Evolutionary conservation across 1,140 invertebrate genomes (phyloP).

Genomic region (Lysiphlebus fabarum): DNA sequence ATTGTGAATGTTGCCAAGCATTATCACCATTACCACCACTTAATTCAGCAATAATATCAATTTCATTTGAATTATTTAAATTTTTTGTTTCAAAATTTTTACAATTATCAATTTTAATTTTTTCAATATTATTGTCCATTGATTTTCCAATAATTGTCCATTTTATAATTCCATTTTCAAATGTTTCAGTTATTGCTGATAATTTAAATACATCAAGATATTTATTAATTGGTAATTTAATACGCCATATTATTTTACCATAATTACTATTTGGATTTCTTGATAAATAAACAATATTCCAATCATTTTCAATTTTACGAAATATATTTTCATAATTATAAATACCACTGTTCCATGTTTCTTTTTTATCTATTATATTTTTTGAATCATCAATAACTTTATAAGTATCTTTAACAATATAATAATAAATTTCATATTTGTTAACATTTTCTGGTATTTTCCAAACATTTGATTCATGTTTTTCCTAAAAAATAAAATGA

Average conservation of each 20-base stretch:
- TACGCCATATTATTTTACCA: conserved; percentile 42
- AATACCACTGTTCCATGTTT: conserved; percentile 66
- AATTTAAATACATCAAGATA: conserved; percentile 31
- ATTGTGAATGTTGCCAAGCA: conserved; percentile 89
- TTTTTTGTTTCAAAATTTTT: conserved; percentile 38
- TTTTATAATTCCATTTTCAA: conserved; percentile 35
- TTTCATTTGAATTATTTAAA: conserved; percentile 50
- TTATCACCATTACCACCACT: conserved; percentile 66
- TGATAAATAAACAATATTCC: conserved; percentile 88
- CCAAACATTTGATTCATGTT: conserved; percentile 33
- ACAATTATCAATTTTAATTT: conserved; percentile 30
- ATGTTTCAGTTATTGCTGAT: conserved; percentile 30
- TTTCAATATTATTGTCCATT: conserved; percentile 20
- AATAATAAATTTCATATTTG: conserved; percentile 57
- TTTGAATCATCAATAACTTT: conserved; percentile 38
- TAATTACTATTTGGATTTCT: conserved; percentile 44
- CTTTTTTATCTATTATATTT: conserved; percentile 36
- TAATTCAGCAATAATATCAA: conserved; percentile 64
- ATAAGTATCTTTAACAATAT: conserved; percentile 57
- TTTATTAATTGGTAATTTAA: conserved; percentile 27
- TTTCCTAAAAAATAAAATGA: conserved; percentile 25
- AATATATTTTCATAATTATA: conserved; percentile 62
- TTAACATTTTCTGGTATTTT: conserved; percentile 39
- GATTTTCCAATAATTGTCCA: conserved; percentile 41
- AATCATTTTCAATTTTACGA: conserved; percentile 86